Base-by-base conservation (phyloP, 2,797 vertebrate species). In the Calcarius lapponicus region DNA sequence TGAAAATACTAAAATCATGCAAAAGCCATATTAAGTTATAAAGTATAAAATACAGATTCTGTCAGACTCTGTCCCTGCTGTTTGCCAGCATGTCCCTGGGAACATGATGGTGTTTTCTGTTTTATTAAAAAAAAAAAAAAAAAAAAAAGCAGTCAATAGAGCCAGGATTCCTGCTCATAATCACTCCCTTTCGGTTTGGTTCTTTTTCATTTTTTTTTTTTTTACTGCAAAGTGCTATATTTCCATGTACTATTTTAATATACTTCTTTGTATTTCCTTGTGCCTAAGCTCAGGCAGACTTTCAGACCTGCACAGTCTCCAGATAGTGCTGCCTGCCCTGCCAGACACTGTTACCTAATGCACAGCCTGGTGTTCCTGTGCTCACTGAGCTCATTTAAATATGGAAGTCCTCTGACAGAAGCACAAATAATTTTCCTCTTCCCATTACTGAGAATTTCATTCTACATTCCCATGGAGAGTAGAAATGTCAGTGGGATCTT, bases 141-240 rank as follows among this genome's bases (percentile, higher is more conserved):
- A 38, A 42, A 58, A 58, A 43, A 40, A 6, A 36, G 15, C 11
- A 61, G 75, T 48, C 17, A n/a, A 31, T 32, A 71, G 86, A 95
- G 94, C 93, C 96, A 97, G 94, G 74, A 95, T 95, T 95, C 93
- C 88, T 81, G 60, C 51, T 91, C 75, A 71, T 90, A 94, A 96
- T 95, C 88, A 74, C 92, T 97, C 90, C 74, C 32, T 88, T 94
- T 91, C 21, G 3, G 11, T 29, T 40, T 19, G 13, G 4, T 15
- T 40, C 12, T 40, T 40, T 40, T 38, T 38, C 36, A 8, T 36
- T 11, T 72, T 56, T 65, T 67, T 81, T 86, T 61, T 69, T 91
- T 90, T 92, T n/a, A 54, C 84, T 86, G 73, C 42, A 48, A 56
- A 86, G 76, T 85, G 75, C 80, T 93, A 4, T 75, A 81, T 94